phyloP scores from a whole-genome alignment of 2,113 vertebrate species.

The Nettapus auritus region DNA sequence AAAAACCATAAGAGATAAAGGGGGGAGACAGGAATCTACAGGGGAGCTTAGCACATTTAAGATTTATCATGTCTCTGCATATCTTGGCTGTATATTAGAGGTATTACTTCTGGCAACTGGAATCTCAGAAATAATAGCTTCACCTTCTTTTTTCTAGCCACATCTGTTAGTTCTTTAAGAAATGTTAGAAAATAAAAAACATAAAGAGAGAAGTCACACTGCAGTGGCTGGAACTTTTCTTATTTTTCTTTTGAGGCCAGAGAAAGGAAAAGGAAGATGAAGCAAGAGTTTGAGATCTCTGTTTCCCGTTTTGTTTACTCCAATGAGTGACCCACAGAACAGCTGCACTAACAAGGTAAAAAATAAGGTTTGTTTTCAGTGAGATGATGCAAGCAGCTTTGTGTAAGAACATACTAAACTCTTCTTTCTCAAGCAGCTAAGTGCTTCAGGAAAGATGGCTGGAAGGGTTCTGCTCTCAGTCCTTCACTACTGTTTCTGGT shows the following conservation, averaged over 20 bases:
- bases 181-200: neutral
- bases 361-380: neutral
- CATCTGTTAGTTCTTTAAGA: neutral
- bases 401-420: neutral
- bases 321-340: neutral
- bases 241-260: neutral
- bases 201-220: neutral
- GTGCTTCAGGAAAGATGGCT: neutral
- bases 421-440: neutral
- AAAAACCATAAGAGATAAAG: neutral
- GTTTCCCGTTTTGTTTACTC: neutral
- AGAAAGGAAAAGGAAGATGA: neutral
- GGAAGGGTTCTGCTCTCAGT: neutral
- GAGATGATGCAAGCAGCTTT: neutral
- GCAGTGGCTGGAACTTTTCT: neutral
- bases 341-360: neutral
- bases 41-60: neutral
- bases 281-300: neutral
- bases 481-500: neutral
- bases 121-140: neutral
- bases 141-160: neutral
- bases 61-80: neutral
- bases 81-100: neutral
- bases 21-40: neutral
- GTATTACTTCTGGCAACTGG: neutral